Conservation (phyloP, 2,113 vertebrate species). For the Gopherus evgoodei region DNA sequence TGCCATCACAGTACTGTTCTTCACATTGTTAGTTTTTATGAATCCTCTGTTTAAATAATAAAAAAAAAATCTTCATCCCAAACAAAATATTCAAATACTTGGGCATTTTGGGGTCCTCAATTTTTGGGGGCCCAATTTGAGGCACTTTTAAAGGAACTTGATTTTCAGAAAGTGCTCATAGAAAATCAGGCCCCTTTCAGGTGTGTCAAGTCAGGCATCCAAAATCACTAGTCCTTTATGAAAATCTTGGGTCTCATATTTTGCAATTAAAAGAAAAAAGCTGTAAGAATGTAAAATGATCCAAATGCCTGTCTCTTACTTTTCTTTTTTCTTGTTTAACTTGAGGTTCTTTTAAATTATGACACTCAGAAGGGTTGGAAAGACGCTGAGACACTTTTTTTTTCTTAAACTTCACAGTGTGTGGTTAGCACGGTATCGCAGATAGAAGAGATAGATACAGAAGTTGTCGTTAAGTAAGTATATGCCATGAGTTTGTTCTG, state of each 20-base stretch:
- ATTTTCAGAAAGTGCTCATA: not conserved
- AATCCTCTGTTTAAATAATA: not conserved
- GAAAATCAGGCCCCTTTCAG: not conserved
- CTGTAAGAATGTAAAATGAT: not conserved
- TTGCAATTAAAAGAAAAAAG: not conserved
- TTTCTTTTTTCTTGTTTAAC: slow-evolving; percentile 17
- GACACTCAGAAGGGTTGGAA: slow-evolving; percentile 28
- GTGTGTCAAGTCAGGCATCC: not conserved
- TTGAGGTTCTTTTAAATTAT: slow-evolving; percentile 7
- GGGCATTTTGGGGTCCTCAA: not conserved
- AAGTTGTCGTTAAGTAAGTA: slow-evolving; percentile 93
- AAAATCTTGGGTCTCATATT: not conserved
- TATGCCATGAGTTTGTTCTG: slow-evolving; percentile 33
- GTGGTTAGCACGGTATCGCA: slow-evolving; percentile 88
- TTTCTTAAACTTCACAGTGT: slow-evolving; percentile 83
- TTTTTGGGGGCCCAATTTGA: not conserved
- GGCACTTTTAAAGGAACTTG: not conserved
- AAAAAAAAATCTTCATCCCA: not conserved
- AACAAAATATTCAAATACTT: not conserved
- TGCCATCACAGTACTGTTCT: not conserved
- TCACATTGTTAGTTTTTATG: not conserved
- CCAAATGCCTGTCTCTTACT: not conserved
- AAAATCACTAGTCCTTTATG: not conserved
- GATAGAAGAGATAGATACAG: slow-evolving; percentile 93
- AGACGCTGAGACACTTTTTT: slow-evolving; percentile 59